Conservation (phyloP, 2,888 invertebrate species). For the Brachypalpus laphriformis region DNA sequence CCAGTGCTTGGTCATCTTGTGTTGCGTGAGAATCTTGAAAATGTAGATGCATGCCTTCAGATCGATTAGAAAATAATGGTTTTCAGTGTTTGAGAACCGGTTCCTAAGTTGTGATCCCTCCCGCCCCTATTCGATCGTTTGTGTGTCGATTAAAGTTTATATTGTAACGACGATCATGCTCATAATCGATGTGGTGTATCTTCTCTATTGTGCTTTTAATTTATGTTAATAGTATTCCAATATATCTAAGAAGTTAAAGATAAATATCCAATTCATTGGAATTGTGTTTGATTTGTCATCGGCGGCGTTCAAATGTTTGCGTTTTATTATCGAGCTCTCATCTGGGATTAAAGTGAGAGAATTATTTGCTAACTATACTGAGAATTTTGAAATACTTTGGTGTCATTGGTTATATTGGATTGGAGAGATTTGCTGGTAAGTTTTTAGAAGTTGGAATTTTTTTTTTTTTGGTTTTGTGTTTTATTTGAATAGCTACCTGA, state of each 20-base stretch:
- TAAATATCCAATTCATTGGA: conserved; percentile 6
- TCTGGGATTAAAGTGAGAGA: conserved; percentile 6
- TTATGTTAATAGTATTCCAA: conserved; percentile 29
- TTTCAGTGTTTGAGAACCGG: conserved; percentile 26
- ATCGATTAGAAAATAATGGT: conserved; percentile 17
- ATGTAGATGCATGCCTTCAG: conserved; percentile 24
- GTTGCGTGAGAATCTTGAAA: conserved; percentile 16
- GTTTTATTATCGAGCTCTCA: background rate
- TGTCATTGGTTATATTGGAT: background rate
- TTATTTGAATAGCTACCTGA: too few species aligned
- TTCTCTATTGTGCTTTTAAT: conserved; percentile 23
- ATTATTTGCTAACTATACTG: background rate
- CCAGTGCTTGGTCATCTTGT: conserved; percentile 40
- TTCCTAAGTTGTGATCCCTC: background rate
- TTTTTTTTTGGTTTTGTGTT: background rate
- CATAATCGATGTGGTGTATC: conserved; percentile 9
- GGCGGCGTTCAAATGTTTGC: background rate
- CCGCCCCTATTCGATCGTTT: background rate
- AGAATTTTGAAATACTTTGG: background rate
- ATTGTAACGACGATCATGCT: background rate
- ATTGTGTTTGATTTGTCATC: conserved; percentile 6
- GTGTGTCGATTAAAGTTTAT: background rate
- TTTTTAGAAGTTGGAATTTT: background rate
- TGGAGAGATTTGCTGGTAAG: background rate
- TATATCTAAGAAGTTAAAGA: background rate